Evolutionary conservation across 2,888 invertebrate species (phyloP).

Genomic region (Cosmopolites sordidus): DNA sequence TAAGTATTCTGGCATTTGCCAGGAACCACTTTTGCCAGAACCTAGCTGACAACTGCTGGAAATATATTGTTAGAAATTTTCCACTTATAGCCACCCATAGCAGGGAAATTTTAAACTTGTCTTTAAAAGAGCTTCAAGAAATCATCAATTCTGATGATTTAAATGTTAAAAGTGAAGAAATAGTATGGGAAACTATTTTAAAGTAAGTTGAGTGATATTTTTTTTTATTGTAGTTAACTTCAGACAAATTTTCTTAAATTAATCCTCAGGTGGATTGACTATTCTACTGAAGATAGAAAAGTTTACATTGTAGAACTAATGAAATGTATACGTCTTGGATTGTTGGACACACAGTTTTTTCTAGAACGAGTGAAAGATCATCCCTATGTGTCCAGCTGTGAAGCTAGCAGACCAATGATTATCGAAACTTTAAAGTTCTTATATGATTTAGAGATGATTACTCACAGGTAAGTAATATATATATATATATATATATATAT

Average conservation of each 20-base stretch:
- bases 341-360: constrained; percentile 86
- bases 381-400: constrained; percentile 76
- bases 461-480: constrained; percentile 49
- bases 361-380: constrained; percentile 87
- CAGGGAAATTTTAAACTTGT: constrained; percentile 68
- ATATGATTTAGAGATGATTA: constrained; percentile 87
- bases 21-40: constrained; percentile 70
- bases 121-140: constrained; percentile 67
- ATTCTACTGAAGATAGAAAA: constrained; percentile 68
- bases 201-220: constrained; percentile 10
- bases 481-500: too few species aligned
- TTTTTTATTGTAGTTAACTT: not conserved
- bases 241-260: not conserved
- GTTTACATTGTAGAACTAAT: constrained; percentile 72
- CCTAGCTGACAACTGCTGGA: constrained; percentile 60
- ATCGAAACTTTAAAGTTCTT: constrained; percentile 88
- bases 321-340: constrained; percentile 74
- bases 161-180: constrained; percentile 83
- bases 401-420: constrained; percentile 80
- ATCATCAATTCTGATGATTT: constrained; percentile 79
- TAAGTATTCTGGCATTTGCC: constrained; percentile 81
- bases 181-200: constrained; percentile 80
- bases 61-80: constrained; percentile 64
- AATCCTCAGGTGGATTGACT: constrained; percentile 69
- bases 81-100: constrained; percentile 68